Base-by-base conservation (phyloP, 2,888 invertebrate species). In the Callinectes sapidus region DNA sequence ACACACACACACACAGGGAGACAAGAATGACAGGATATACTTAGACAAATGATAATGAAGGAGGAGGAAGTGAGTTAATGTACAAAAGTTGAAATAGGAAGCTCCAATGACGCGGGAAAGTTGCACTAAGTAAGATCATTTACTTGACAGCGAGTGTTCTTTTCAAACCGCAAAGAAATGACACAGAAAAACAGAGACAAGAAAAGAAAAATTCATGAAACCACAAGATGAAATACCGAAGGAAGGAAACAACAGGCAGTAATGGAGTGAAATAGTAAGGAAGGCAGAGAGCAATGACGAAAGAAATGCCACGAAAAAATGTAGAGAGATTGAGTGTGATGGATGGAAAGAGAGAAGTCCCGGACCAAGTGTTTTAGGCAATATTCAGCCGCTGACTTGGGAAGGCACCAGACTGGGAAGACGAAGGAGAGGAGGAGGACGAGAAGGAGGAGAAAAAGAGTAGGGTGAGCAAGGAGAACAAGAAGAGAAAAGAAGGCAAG, bases 271-370 rank as follows among this genome's bases (percentile, higher is more conserved):
- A 55, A 55, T 39, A 88, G 88, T 32, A 16, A 88, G 28, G 32
- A 32, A 55, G 88, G n/a, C 48, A 54, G 48, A 88, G 55, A 55
- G 88, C 48, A 32, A 55, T 48, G 55, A 55, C 28, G 88, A 55
- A 55, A 55, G 88, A 55, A 55, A 55, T n/a, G 55, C 54, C 48
- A 42, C 55, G 88, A 61, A 55, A 55, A 55, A 55, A 88, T 48
- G 54, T 48, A 55, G 88, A 88, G 87, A 87, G 87, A 87, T 42
- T 48, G 87, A 87, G 42, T 87, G 48, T 87, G 42, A 48, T 87
- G 48, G 87, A 87, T 87, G 81, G 81, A 32, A 28, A n/a, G 81
- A 81, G 81, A 81, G 81, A 32, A 81, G 81, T 81, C 81, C 81
- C 32, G 35, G 81, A 6, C 32, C 35, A 28, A 81, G 81, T 81